Base-by-base conservation (phyloP, 2,888 invertebrate genomes). In the Buathra laborator region DNA sequence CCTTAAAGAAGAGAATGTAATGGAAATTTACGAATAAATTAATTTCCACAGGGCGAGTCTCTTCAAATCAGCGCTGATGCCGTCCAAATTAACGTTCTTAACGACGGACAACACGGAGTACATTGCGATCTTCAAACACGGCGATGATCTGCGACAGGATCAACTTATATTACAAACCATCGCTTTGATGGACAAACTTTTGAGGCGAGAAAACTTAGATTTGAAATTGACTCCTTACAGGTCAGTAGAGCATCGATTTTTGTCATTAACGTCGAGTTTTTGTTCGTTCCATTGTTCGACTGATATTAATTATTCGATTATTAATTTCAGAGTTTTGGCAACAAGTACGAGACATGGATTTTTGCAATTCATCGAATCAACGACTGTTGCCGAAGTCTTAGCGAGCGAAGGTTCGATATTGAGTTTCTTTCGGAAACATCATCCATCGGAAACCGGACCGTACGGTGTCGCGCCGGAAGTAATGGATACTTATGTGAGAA, bases 161-260 rank as follows among this genome's bases (percentile, higher is more conserved):
- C 99, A 99, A 94, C 95, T 99, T 0, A 98, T 99, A 85, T 94
- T 99, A 67, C 99, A 99, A 94, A 99, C 99, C 95, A 99, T 99
- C 56, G 98, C 98, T 0, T 94, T 99, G 14, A 99, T 99, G 99
- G 99, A 99, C 93, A 98, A 98, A 94, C 94, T 99, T 77, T 94
- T 99, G 87, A 95, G 98, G 59, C 95, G 98, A 89, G 99, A 99
- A 94, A 99, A 99, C 94, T 95, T 99, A 79, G 99, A 99, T 94
- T 95, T 99, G 77, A 99, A 99, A 91, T 94, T 99, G 83, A 99
- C 99, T 0, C 99, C 99, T 0, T 99, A 99, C 92, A 95, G 95
- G 92, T 92, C 86, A 71, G 62, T 56, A 51, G 44, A 32, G 6
- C 9, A 4, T 37, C 7, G 7, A n/a, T 77, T 24, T 4, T 3